These are phyloP conservation scores for Stigmatopora argus DNA, from an alignment of 2,113 vertebrate genomes.

Conservation along the genomic window DNA sequence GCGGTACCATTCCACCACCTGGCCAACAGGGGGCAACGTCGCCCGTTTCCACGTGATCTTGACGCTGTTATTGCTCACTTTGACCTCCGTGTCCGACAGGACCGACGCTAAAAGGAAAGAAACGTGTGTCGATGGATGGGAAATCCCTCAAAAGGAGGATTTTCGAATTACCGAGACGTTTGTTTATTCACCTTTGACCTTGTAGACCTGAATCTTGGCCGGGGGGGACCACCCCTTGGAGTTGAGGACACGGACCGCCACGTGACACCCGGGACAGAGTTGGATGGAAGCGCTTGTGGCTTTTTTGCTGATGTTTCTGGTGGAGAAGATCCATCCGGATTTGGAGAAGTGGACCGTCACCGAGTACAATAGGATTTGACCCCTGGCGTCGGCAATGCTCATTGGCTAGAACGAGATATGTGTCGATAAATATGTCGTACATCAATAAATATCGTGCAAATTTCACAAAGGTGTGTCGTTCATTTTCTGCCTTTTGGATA, in stretches of 20 bases:
- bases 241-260: conserved; percentile 60
- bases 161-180: background rate
- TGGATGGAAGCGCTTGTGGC: background rate
- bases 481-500: too few species aligned
- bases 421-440: too few species aligned
- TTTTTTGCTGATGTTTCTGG: background rate
- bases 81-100: conserved; percentile 8
- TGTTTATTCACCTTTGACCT: conserved; percentile 40
- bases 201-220: conserved; percentile 30
- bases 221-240: conserved; percentile 66
- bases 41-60: conserved; percentile 64
- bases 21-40: conserved; percentile 15
- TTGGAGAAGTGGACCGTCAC: conserved; percentile 29
- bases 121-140: too few species aligned
- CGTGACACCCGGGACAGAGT: conserved; percentile 45
- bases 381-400: conserved; percentile 47
- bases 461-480: too few species aligned
- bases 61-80: conserved; percentile 28
- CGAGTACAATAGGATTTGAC: conserved; percentile 53
- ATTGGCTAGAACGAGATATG: conserved; percentile 37
- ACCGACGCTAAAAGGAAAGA: conserved; percentile 10
- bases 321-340: background rate
- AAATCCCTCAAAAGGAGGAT: background rate
- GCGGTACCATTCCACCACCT: conserved; percentile 66
- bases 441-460: too few species aligned